A percentile compares a stretch with the other conserved stretches of the same genome.
Evolutionary conservation across 1,140 invertebrate genomes (phyloP).

Genomic region (Lysiphlebus fabarum): DNA sequence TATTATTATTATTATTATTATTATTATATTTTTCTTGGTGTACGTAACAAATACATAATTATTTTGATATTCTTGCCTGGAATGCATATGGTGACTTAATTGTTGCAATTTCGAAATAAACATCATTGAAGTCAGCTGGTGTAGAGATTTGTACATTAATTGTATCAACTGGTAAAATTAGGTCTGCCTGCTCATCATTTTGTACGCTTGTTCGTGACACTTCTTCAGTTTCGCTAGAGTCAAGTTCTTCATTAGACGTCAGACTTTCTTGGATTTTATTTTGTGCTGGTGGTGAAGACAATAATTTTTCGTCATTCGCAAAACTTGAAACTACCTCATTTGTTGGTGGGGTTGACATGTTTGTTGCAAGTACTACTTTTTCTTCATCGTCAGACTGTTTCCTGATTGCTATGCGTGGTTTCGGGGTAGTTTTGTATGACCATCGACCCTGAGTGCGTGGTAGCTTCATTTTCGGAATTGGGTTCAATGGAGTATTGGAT

Average conservation of each 20-base stretch:
- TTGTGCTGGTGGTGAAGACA: slow-evolving; percentile 33
- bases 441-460: slow-evolving; percentile 75
- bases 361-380: slow-evolving; percentile 33
- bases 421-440: slow-evolving; percentile 84
- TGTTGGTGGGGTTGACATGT: slow-evolving; percentile 27
- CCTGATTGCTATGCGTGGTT: slow-evolving; percentile 77
- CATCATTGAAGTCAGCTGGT: slow-evolving; percentile 75
- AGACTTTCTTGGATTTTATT: slow-evolving; percentile 44
- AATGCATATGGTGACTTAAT: slow-evolving; percentile 86
- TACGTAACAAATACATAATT: no score
- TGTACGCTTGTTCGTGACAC: slow-evolving; percentile 40
- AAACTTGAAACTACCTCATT: slow-evolving; percentile 22
- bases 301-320: slow-evolving; percentile 41
- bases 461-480: slow-evolving; percentile 66
- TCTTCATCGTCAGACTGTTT: slow-evolving; percentile 64
- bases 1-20: no score
- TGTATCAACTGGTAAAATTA: slow-evolving; percentile 66
- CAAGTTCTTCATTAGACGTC: slow-evolving; percentile 62
- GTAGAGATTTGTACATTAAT: slow-evolving; percentile 83
- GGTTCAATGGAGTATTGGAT: slow-evolving; percentile 18
- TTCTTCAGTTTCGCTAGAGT: slow-evolving; percentile 61
- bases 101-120: slow-evolving; percentile 84
- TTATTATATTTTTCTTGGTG: no score
- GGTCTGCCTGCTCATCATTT: slow-evolving; percentile 47
- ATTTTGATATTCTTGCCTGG: no score